Percentiles rank a stretch among this genome's conserved stretches.
These are phyloP conservation scores for Coleophora deauratella DNA, from an alignment of 2,888 invertebrate species.

Conservation along the genomic window DNA sequence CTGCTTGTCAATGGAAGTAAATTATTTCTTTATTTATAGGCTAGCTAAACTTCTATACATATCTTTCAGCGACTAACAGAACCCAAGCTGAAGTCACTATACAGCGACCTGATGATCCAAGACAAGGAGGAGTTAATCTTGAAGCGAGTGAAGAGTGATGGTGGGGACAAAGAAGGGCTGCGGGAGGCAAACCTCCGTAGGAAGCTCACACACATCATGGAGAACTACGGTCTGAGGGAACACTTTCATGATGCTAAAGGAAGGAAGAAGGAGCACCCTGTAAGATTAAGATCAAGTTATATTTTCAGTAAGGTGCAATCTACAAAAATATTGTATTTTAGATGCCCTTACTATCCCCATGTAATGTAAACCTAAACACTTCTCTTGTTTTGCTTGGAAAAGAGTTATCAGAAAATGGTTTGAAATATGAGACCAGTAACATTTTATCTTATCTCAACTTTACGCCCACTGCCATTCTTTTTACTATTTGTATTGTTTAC, in stretches of 20 bases:
- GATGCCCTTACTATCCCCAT: too few species aligned
- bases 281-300: constrained; percentile 32
- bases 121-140: constrained; percentile 92
- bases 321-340: background rate
- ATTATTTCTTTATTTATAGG: too few species aligned
- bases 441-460: too few species aligned
- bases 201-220: constrained; percentile 87
- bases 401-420: too few species aligned
- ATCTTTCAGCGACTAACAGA: constrained; percentile 82
- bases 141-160: constrained; percentile 87
- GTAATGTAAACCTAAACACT: too few species aligned
- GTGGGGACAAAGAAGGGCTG: constrained; percentile 89
- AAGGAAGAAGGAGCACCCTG: constrained; percentile 73
- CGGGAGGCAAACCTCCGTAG: constrained; percentile 86
- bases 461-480: too few species aligned
- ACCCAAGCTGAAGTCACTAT: constrained; percentile 87
- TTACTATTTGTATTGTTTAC: too few species aligned
- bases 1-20: too few species aligned
- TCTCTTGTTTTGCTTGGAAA: too few species aligned
- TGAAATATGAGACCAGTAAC: too few species aligned
- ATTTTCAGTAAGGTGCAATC: background rate
- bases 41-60: too few species aligned
- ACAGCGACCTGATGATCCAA: constrained; percentile 91
- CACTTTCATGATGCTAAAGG: constrained; percentile 82
- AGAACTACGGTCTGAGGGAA: constrained; percentile 84